Conservation (phyloP, 2,113 vertebrate genomes). For the Solea solea region DNA sequence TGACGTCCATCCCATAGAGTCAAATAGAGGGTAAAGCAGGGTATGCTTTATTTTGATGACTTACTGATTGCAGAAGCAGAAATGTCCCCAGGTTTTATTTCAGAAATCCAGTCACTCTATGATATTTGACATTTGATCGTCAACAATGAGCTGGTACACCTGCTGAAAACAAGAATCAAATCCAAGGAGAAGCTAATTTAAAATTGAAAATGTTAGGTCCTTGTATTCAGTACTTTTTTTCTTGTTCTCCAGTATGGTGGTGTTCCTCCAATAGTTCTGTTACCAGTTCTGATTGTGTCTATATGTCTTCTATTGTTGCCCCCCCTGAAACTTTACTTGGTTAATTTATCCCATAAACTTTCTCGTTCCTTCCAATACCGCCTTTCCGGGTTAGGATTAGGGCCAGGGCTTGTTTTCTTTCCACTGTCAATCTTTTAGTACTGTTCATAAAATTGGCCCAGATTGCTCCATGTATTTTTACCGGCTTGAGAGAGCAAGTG, state of each 20-base stretch:
- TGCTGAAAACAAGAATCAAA: background rate
- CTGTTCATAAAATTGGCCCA: slow-evolving; percentile 75
- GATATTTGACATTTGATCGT: too few relatives aligned
- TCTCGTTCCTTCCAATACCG: background rate
- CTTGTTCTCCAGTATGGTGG: background rate
- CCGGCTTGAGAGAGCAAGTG: slow-evolving; percentile 43
- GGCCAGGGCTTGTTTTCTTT: slow-evolving; percentile 42
- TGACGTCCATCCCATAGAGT: too few relatives aligned
- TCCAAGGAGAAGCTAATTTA: background rate
- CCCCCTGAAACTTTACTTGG: background rate
- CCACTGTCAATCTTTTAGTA: slow-evolving; percentile 72
- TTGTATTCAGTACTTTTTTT: too few relatives aligned
- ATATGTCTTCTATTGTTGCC: background rate
- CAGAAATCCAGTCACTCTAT: too few relatives aligned
- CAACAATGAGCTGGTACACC: too few relatives aligned
- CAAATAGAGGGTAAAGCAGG: too few relatives aligned
- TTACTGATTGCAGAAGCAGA: background rate
- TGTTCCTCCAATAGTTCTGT: background rate
- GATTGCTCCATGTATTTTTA: slow-evolving; percentile 78
- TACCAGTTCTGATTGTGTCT: background rate
- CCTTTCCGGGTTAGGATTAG: slow-evolving; percentile 10
- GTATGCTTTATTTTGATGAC: too few relatives aligned
- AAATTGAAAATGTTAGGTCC: background rate
- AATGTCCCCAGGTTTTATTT: background rate
- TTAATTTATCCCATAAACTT: slow-evolving; percentile 20